phyloP scores from a whole-genome alignment of 2,113 vertebrate species.

The Nansenia antarctica region DNA sequence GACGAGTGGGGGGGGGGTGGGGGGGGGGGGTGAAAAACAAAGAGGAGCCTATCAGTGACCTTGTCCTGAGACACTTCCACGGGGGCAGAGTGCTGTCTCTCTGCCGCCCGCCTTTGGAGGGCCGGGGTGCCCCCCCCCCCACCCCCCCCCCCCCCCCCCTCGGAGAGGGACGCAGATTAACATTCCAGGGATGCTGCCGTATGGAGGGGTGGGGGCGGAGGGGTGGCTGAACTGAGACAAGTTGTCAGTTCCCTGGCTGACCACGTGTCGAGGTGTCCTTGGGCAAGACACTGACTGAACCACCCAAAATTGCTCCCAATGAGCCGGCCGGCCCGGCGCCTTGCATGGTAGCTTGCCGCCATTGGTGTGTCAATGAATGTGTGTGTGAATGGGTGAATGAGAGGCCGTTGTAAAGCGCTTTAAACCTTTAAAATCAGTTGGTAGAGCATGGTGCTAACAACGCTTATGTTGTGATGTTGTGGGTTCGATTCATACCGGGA shows the following conservation, averaged over 20 bases:
- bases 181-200: constrained; percentile 61
- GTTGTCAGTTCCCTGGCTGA: background rate
- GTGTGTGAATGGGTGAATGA: too few relatives aligned
- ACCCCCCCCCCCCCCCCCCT: too few relatives aligned
- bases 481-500: too few relatives aligned
- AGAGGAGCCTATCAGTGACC: constrained; percentile 43
- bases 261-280: background rate
- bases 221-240: background rate
- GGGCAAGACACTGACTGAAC: background rate
- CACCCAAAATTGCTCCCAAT: too few relatives aligned
- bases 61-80: constrained; percentile 49
- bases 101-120: constrained; percentile 35
- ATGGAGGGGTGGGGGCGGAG: constrained; percentile 1
- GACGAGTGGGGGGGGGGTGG: constrained; percentile 2
- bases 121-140: constrained; percentile 44
- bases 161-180: constrained; percentile 60
- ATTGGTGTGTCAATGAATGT: too few relatives aligned
- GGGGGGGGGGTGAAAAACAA: constrained; percentile 8
- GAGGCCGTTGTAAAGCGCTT: too few relatives aligned
- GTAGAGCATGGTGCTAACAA: too few relatives aligned
- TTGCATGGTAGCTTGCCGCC: too few relatives aligned
- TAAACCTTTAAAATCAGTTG: too few relatives aligned
- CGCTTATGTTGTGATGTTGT: too few relatives aligned
- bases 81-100: constrained; percentile 21
- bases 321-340: too few relatives aligned